Evolutionary conservation across 1,140 invertebrate species (phyloP).

Genomic region (Luehdorfia chinensis): DNA sequence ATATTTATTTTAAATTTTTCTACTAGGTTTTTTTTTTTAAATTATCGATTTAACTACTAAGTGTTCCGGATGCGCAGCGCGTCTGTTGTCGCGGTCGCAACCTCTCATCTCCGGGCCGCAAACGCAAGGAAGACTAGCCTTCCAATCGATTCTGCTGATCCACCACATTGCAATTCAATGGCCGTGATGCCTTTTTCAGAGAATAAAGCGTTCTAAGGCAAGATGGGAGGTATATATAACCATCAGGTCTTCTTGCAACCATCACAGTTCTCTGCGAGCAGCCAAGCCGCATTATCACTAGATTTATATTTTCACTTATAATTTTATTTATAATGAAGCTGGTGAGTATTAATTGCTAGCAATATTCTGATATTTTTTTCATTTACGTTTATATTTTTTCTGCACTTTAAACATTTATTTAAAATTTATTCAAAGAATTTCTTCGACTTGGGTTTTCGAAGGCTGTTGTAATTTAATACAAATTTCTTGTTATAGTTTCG

Average conservation of each 20-base stretch:
- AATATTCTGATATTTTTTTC: neutral
- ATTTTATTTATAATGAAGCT: conserved; percentile 24
- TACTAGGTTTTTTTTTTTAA: too few relatives aligned
- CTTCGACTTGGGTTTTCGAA: too few relatives aligned
- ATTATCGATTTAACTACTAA: too few relatives aligned
- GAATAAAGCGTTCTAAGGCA: conserved; percentile 34
- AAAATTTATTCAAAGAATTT: too few relatives aligned
- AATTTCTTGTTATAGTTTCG: too few relatives aligned
- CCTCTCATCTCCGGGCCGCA: neutral
- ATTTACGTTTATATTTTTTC: neutral
- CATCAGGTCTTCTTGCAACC: conserved; percentile 23
- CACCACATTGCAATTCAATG: conserved; percentile 23
- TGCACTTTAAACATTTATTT: too few relatives aligned
- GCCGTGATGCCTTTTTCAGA: conserved; percentile 49
- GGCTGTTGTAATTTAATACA: too few relatives aligned
- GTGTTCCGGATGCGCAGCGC: too few relatives aligned
- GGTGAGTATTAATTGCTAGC: conserved; percentile 16
- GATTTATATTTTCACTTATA: conserved; percentile 6
- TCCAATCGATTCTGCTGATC: conserved; percentile 13
- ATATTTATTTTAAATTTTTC: too few relatives aligned
- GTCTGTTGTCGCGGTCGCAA: too few relatives aligned
- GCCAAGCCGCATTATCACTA: conserved; percentile 26
- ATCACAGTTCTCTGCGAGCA: conserved; percentile 37
- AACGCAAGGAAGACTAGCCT: conserved; percentile 1
- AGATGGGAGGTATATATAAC: conserved; percentile 48